Evolutionary conservation across 2,113 vertebrate species (phyloP), one percentile per base, ranked within the genome.

Genomic region (Ammodramus savannarum): DNA sequence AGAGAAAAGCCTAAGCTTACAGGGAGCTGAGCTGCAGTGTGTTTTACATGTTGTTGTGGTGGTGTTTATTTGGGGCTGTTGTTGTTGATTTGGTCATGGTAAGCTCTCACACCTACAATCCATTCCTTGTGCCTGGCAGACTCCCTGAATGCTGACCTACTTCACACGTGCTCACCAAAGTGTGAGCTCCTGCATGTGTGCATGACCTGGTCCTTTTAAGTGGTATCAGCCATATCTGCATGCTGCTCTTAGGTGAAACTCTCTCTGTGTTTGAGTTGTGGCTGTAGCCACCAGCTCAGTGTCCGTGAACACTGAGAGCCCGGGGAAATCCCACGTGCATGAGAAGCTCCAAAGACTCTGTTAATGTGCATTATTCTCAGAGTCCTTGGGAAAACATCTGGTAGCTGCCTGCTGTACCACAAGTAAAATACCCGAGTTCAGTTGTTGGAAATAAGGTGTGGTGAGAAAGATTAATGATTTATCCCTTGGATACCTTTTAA

Each of bases 281-380:
- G 31, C 61, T 66, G 16, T 5, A 36, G 38, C 63, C 34, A 36
- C 46, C 46, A 67, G 73, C n/a, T 55, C 59, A 23, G 63, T 51
- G 55, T 6, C 76, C 73, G 39, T 48, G 14, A 66, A 10, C 13
- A 21, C 38, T 3, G 17, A 71, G 65, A 69, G 46, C 65, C 39
- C 6, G 1, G 49, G 21, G n/a, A 8, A 75, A 91, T 79, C 27
- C 65, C 90, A 38, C 1, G 0, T 7, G 1, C 13, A 5, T 6
- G 67, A 61, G 62, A 58, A 62, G n/a, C 63, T 80, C 66, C 25
- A 9, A 39, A 38, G 17, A 38, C 38, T 43, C 63, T 73, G n/a
- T 11, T 43, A 23, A n/a, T 0, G 0, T 43, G 36, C 31, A 7
- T 73, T 69, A 20, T 83, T 89, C 62, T 66, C n/a, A 7, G 21